Evolutionary conservation across 2,113 vertebrate species (phyloP).

Genomic region (Platichthys flesus): DNA sequence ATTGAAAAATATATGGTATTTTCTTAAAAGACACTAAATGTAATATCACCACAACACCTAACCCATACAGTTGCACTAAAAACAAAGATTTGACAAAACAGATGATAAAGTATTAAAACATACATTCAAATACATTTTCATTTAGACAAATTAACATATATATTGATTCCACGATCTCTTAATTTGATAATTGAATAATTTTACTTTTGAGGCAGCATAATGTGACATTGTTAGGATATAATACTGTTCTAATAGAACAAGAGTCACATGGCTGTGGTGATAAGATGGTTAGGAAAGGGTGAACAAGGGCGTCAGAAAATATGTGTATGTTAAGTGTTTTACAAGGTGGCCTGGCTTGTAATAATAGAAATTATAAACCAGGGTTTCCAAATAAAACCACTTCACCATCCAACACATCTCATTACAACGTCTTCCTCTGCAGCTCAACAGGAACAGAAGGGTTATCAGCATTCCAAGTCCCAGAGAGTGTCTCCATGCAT

Average conservation of each 20-base stretch:
- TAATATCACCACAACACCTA: background rate
- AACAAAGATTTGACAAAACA: background rate
- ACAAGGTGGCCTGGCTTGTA: constrained; percentile 49
- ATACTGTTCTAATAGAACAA: background rate
- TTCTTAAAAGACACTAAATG: too few species aligned
- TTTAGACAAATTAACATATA: too few species aligned
- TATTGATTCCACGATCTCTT: too few species aligned
- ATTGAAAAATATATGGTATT: background rate
- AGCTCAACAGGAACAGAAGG: constrained; percentile 20
- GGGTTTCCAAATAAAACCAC: constrained; percentile 61
- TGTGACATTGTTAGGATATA: background rate
- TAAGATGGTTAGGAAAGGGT: constrained; percentile 26
- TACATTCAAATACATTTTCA: background rate
- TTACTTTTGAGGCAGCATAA: too few species aligned
- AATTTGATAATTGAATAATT: too few species aligned
- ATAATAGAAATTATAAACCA: constrained; percentile 62
- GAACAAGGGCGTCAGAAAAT: background rate
- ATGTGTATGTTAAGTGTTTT: constrained; percentile 32
- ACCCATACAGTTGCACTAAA: background rate
- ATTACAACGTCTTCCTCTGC: constrained; percentile 40
- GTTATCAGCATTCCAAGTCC: constrained; percentile 12
- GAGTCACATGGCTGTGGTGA: background rate
- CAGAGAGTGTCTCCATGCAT: constrained; percentile 1
- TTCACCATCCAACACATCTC: constrained; percentile 44
- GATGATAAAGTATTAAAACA: background rate